Conservation (phyloP, 2,888 invertebrate genomes). For the Chrysolina oricalcia region DNA sequence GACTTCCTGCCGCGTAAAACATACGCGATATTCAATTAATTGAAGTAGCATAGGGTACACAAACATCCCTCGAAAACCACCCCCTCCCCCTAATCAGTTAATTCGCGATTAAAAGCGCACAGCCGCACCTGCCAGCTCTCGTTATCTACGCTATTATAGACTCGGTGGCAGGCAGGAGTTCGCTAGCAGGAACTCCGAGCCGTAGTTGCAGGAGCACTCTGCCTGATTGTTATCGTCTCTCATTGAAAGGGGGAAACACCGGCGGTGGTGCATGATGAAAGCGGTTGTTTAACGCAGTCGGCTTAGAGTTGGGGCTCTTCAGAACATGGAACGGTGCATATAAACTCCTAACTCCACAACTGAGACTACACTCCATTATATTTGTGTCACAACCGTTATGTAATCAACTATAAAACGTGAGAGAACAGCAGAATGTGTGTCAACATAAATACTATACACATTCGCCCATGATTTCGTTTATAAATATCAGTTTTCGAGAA, state of each 20-base stretch:
- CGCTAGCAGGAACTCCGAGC: slow-evolving; percentile 2
- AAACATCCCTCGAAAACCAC: slow-evolving; percentile 15
- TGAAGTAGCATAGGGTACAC: slow-evolving; percentile 2
- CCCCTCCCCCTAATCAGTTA: slow-evolving; percentile 24
- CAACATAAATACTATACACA: too few species aligned
- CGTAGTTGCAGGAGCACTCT: neutral
- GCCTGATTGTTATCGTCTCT: slow-evolving; percentile 4
- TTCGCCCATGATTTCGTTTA: too few species aligned
- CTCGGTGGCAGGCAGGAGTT: neutral
- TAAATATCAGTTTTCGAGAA: too few species aligned
- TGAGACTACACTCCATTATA: too few species aligned
- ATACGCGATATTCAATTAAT: slow-evolving; percentile 39
- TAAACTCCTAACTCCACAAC: too few species aligned
- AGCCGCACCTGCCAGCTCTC: slow-evolving; percentile 32
- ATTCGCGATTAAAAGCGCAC: slow-evolving; percentile 34
- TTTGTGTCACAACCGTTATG: too few species aligned
- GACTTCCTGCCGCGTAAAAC: slow-evolving; percentile 32
- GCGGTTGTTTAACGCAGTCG: neutral
- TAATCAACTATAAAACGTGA: too few species aligned
- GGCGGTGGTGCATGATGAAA: neutral
- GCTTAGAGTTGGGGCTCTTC: neutral
- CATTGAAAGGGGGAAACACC: neutral
- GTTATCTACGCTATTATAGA: slow-evolving; percentile 23
- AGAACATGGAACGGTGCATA: too few species aligned
- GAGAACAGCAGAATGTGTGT: too few species aligned